Evolutionary conservation across 2,888 invertebrate genomes (phyloP).

Genomic region (Pseudolycoriella hygida): DNA sequence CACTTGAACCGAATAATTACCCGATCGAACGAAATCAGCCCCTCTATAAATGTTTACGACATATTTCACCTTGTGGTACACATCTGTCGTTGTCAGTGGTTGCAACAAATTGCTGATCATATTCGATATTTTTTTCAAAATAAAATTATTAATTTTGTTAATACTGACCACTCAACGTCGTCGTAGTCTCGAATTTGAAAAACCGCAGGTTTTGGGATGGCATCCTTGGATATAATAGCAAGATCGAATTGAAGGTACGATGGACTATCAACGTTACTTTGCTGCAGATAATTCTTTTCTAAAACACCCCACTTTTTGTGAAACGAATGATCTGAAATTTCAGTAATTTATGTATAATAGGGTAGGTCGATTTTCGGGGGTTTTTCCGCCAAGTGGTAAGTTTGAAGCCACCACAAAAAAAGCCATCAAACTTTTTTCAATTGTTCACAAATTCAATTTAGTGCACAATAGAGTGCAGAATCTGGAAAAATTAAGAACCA

Average conservation of each 20-base stretch:
- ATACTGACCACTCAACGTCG: slow-evolving; percentile 48
- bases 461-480: too few species aligned
- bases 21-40: slow-evolving; percentile 25
- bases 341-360: background rate
- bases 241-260: slow-evolving; percentile 74
- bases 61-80: slow-evolving; percentile 23
- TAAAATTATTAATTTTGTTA: background rate
- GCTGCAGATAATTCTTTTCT: slow-evolving; percentile 13
- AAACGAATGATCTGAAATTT: slow-evolving; percentile 50
- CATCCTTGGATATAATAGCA: slow-evolving; percentile 51
- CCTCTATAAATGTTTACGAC: slow-evolving; percentile 37
- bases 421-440: too few species aligned
- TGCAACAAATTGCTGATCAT: slow-evolving; percentile 50
- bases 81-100: slow-evolving; percentile 31
- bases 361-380: too few species aligned
- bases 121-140: too few species aligned
- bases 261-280: slow-evolving; percentile 37
- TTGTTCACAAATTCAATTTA: too few species aligned
- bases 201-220: slow-evolving; percentile 29
- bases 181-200: slow-evolving; percentile 37
- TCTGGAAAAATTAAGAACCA: too few species aligned
- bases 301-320: slow-evolving; percentile 76
- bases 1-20: slow-evolving; percentile 21
- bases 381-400: too few species aligned
- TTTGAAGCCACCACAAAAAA: too few species aligned